Base-by-base conservation (phyloP, 2,797 vertebrate species). In the Lateolabrax maculatus region DNA sequence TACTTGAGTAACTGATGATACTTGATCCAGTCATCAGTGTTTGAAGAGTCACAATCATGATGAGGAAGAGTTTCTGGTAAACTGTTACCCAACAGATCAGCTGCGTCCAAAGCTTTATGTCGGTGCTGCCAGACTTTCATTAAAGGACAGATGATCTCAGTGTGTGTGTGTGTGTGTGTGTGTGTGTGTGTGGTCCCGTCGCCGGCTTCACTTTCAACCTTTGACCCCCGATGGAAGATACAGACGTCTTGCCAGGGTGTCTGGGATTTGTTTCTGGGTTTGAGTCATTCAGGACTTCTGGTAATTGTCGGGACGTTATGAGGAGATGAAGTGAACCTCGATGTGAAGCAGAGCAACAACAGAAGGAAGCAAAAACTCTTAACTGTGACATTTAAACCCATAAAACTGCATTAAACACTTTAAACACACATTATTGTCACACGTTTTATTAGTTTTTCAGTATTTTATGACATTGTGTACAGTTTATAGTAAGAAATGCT, bases 141-240 rank as follows among this genome's bases (percentile, higher is more conserved):
- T 55, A 43, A 21, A 39, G 27, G 58, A 53, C 5, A 5, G 69
- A 39, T 51, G 36, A 15, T 37, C 7, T 46, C n/a, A 15, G 37
- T 23, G 46, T 72, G 46, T 69, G 67, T 56, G 71, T 44, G 71
- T 37, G 34, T n/a, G n/a, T n/a, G n/a, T n/a, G n/a, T n/a, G n/a
- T n/a, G n/a, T n/a, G n/a, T n/a, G n/a, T n/a, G n/a, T n/a, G n/a
- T n/a, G n/a, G n/a, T n/a, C n/a, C n/a, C n/a, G n/a, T n/a, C n/a
- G n/a, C 71, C 53, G 36, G 15, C n/a, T 64, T 64, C 27, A 48
- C 27, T 46, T 64, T 29, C 46, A 55, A 49, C 19, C 69, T n/a
- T 49, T 15, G 7, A 36, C 27, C 21, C n/a, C 6, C 13, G 21
- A 55, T 6, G 49, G 5, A 37, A 34, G 36, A 56, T 37, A 25